A percentile compares a stretch with the other conserved stretches of the same genome.
Evolutionary conservation across 2,113 vertebrate genomes (phyloP).

Genomic region (Aldabrachelys gigantea): DNA sequence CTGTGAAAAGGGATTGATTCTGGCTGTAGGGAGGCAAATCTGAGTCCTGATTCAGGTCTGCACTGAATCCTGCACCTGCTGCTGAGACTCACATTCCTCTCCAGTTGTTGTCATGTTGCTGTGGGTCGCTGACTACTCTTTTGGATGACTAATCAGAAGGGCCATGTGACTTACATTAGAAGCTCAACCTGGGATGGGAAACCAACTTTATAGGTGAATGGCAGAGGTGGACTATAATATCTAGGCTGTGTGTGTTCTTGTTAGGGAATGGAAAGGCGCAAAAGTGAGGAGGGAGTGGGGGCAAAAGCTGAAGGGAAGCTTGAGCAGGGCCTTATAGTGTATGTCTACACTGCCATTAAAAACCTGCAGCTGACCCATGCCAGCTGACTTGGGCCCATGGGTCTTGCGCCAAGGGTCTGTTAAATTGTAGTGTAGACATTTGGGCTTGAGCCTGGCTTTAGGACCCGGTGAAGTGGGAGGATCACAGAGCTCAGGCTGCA

Average conservation of each 20-base stretch:
- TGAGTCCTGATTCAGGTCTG: background rate
- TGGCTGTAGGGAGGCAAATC: background rate
- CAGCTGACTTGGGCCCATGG: background rate
- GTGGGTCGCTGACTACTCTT: background rate
- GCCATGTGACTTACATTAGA: background rate
- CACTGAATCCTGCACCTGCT: rapidly evolving
- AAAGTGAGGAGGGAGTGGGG: background rate
- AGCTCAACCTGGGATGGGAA: background rate
- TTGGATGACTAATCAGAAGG: background rate
- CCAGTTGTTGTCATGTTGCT: background rate
- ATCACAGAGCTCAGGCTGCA: background rate
- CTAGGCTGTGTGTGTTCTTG: background rate
- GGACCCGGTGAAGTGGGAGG: background rate
- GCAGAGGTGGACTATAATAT: background rate
- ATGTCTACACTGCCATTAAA: background rate
- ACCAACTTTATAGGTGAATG: background rate
- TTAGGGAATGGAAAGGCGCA: background rate
- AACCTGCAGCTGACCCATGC: background rate
- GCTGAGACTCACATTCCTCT: background rate
- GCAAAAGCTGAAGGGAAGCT: background rate
- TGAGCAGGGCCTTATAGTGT: background rate
- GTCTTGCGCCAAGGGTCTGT: background rate
- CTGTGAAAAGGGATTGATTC: background rate
- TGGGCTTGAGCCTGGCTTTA: background rate
- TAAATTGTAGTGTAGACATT: background rate